Evolutionary conservation across 2,113 vertebrate genomes (phyloP).

Genomic region (Gallinago undulata): DNA sequence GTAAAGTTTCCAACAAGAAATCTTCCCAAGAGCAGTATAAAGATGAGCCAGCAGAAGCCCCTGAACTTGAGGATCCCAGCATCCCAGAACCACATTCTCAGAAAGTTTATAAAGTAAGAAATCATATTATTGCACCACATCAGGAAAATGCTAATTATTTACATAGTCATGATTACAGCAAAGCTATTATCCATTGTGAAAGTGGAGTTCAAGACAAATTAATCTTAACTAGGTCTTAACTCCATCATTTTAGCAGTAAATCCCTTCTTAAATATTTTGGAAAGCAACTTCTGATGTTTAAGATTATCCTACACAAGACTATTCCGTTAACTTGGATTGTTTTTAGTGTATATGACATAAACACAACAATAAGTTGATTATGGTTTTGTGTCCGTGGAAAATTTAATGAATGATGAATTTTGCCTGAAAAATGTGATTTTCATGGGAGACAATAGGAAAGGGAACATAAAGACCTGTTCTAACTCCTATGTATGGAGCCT

Average conservation of each 20-base stretch:
- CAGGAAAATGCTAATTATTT: neutral
- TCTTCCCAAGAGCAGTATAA: conserved; percentile 3
- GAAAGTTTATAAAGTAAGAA: conserved; percentile 66
- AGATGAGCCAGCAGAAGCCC: conserved; percentile 37
- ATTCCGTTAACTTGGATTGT: neutral
- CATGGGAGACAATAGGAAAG: neutral
- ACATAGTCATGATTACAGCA: neutral
- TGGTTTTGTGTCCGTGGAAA: neutral
- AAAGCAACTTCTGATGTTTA: neutral
- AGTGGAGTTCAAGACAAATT: neutral
- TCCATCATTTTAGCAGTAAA: neutral
- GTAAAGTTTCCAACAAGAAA: conserved; percentile 17
- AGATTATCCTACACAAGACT: neutral
- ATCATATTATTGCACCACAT: neutral
- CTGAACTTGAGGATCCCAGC: neutral
- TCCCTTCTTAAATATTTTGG: neutral
- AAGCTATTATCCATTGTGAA: neutral
- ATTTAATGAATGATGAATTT: neutral
- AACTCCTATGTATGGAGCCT: neutral
- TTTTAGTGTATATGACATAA: neutral
- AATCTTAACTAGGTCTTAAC: neutral
- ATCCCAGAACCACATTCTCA: neutral
- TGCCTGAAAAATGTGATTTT: neutral
- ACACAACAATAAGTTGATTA: neutral
- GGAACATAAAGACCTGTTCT: neutral